These are phyloP conservation scores for Oscheius sp. DNA, from an alignment of 2,888 invertebrate genomes.

Conservation along the genomic window DNA sequence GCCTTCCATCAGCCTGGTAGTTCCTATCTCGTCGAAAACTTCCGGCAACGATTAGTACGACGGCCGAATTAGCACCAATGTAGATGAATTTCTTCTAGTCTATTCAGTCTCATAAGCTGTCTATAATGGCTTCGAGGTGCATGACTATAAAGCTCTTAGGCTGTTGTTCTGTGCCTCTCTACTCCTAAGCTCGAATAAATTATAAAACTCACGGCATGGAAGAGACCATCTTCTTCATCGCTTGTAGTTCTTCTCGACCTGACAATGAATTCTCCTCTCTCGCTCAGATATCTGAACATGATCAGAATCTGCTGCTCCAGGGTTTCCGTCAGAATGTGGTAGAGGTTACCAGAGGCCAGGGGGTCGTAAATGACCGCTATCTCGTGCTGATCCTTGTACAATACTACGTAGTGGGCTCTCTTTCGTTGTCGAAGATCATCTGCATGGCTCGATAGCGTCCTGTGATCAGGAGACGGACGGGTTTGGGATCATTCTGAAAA, in stretches of 20 bases:
- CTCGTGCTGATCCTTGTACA: slow-evolving; percentile 12
- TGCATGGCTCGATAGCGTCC: slow-evolving; percentile 41
- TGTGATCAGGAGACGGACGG: slow-evolving; percentile 35
- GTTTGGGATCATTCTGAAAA: slow-evolving; percentile 42
- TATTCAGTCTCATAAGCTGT: too few species aligned
- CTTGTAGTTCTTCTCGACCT: slow-evolving; percentile 15
- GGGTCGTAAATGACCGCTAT: slow-evolving; percentile 15
- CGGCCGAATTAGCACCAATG: too few species aligned
- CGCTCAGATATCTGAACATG: slow-evolving; percentile 24
- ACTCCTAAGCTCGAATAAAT: too few species aligned
- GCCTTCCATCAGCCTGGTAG: too few species aligned
- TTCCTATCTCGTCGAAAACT: too few species aligned
- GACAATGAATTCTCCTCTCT: slow-evolving; percentile 8
- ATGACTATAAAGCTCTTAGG: too few species aligned
- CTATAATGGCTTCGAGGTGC: too few species aligned
- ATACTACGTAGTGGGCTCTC: too few species aligned
- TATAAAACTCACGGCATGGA: too few species aligned
- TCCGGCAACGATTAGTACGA: too few species aligned
- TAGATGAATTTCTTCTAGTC: too few species aligned
- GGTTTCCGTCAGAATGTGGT: background rate
- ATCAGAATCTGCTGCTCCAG: slow-evolving; percentile 18
- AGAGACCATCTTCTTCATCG: background rate
- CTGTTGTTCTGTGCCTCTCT: too few species aligned
- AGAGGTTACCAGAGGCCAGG: background rate
- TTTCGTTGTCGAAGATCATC: slow-evolving; percentile 41